Conservation (phyloP, 1,140 invertebrate genomes). For the Brachionus koreanus region DNA sequence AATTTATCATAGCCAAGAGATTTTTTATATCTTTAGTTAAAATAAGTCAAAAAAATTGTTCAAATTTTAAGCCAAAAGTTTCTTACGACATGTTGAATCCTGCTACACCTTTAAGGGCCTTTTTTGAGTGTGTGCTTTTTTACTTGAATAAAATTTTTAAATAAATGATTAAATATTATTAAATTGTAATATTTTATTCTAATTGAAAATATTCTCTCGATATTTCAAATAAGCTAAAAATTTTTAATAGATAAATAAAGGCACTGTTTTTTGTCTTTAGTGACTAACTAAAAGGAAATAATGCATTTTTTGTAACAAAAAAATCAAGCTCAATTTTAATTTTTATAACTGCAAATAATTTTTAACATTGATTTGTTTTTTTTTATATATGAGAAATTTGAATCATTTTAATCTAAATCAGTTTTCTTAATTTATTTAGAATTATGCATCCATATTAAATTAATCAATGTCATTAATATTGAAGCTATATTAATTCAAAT, state of each 20-base stretch:
- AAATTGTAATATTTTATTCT: conserved; percentile 2
- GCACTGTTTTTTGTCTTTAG: not conserved
- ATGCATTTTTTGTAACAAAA: too few relatives aligned
- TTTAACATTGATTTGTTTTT: too few relatives aligned
- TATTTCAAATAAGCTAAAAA: not conserved
- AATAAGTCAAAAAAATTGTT: not conserved
- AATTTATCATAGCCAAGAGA: conserved; percentile 50
- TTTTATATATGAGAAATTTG: too few relatives aligned
- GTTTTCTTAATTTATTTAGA: too few relatives aligned
- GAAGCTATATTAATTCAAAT: too few relatives aligned
- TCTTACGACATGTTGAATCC: not conserved
- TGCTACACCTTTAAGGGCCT: not conserved
- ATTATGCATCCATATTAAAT: too few relatives aligned
- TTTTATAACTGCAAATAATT: not conserved
- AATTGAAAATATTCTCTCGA: not conserved
- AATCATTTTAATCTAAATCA: too few relatives aligned
- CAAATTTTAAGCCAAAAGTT: not conserved
- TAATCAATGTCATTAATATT: too few relatives aligned
- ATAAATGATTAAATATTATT: not conserved
- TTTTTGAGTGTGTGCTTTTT: not conserved
- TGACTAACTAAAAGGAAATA: too few relatives aligned
- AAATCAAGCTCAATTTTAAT: not conserved
- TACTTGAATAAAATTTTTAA: not conserved
- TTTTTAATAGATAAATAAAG: not conserved
- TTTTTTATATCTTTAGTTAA: not conserved